These are phyloP conservation scores for Eucera pruinosa DNA, from an alignment of 2,888 invertebrate species.

Conservation along the genomic window DNA sequence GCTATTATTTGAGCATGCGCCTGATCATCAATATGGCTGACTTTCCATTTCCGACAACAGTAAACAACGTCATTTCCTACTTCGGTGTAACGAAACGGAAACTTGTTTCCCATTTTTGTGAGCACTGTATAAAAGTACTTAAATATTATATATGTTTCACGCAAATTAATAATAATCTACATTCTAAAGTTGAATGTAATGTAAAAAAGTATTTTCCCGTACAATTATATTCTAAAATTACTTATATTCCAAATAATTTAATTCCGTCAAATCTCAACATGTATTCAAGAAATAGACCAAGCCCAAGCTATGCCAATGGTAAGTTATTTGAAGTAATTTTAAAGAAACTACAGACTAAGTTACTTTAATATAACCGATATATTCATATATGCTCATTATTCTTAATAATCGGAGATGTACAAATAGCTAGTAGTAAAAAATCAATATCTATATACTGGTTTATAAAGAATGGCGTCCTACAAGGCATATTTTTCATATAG, in stretches of 20 bases:
- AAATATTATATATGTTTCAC: background rate
- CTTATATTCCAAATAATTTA: slow-evolving; percentile 11
- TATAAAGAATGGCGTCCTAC: slow-evolving; percentile 57
- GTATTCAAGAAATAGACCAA: slow-evolving; percentile 69
- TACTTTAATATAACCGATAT: background rate
- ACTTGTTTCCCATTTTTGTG: slow-evolving; percentile 17
- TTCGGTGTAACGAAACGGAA: slow-evolving; percentile 35
- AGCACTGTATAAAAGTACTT: background rate
- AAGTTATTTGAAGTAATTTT: slow-evolving; percentile 25
- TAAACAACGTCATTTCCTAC: slow-evolving; percentile 65
- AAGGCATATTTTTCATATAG: slow-evolving; percentile 17
- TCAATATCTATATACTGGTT: slow-evolving; percentile 59
- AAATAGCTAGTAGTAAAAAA: slow-evolving; percentile 41
- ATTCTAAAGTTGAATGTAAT: background rate
- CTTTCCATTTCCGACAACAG: slow-evolving; percentile 41
- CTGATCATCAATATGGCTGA: slow-evolving; percentile 47
- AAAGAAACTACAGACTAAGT: background rate
- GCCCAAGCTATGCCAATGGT: slow-evolving; percentile 65
- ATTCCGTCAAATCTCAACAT: slow-evolving; percentile 41
- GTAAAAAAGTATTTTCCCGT: background rate
- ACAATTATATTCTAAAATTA: background rate
- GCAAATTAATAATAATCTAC: background rate
- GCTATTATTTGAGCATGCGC: too few relatives aligned
- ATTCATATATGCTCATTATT: background rate
- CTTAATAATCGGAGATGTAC: background rate